phyloP scores from a whole-genome alignment of 2,888 invertebrate genomes.

The Lordiphosa fenestrarum region DNA sequence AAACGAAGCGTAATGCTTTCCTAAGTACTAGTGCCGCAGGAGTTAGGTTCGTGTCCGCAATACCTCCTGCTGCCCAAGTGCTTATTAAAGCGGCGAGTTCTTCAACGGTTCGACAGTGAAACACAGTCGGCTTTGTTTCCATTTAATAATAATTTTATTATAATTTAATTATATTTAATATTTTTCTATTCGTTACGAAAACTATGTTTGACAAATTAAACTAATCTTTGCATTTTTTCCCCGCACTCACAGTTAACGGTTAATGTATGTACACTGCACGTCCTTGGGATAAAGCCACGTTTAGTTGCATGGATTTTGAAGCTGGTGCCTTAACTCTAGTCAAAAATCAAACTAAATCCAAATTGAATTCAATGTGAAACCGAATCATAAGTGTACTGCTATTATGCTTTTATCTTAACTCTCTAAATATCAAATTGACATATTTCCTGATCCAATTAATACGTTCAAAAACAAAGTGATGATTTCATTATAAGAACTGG shows the following conservation, averaged over 20 bases:
- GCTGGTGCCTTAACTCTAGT: background rate
- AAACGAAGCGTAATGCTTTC: constrained; percentile 74
- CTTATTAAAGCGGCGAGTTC: constrained; percentile 82
- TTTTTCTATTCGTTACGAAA: constrained; percentile 67
- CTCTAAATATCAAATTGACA: too few species aligned
- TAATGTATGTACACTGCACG: constrained; percentile 23
- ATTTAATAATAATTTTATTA: constrained; percentile 53
- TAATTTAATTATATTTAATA: constrained; percentile 51
- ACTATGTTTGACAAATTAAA: constrained; percentile 70
- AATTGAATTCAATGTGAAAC: too few species aligned
- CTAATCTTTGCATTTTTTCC: constrained; percentile 63
- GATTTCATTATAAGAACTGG: too few species aligned
- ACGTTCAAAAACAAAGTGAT: too few species aligned
- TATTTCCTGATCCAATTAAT: too few species aligned
- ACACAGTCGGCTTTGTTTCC: constrained; percentile 7
- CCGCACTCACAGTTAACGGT: constrained; percentile 37
- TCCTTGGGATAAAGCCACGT: too few species aligned
- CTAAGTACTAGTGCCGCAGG: constrained; percentile 82
- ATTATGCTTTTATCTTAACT: too few species aligned
- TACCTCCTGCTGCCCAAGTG: constrained; percentile 81
- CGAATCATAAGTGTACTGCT: too few species aligned
- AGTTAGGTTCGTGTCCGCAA: constrained; percentile 77
- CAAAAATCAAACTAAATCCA: background rate
- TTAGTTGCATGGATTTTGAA: too few species aligned
- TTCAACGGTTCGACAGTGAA: constrained; percentile 44